phyloP scores from a whole-genome alignment of 2,113 vertebrate genomes.

The Tragelaphus scriptus region DNA sequence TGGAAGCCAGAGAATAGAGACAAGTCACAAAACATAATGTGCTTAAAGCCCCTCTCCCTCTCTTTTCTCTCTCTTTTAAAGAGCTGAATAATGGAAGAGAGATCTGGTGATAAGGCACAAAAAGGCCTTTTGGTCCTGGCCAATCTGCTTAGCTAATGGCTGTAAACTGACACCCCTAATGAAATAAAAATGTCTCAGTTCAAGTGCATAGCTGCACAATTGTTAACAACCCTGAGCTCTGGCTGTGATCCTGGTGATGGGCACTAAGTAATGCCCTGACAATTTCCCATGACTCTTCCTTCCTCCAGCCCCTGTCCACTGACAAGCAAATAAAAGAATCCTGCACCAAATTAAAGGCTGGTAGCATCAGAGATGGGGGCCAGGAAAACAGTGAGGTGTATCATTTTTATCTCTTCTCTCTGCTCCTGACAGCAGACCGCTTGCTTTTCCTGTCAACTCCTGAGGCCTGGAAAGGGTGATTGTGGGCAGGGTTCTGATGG shows the following conservation, averaged over 20 bases:
- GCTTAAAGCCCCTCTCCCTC: conserved; percentile 65
- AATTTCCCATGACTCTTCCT: conserved; percentile 59
- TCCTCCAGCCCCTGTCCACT: not conserved
- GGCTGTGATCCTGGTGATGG: conserved; percentile 63
- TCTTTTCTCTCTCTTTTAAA: conserved; percentile 55
- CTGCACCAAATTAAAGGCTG: not conserved
- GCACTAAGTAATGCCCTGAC: conserved; percentile 44
- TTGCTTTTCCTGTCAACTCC: not conserved
- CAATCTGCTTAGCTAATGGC: conserved; percentile 86
- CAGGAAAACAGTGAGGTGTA: not conserved
- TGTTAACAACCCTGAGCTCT: conserved; percentile 73
- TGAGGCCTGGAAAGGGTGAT: conserved; percentile 16
- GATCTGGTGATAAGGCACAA: conserved; percentile 84
- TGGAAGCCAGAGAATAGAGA: conserved; percentile 77
- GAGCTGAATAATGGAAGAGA: conserved; percentile 81
- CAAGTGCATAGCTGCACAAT: conserved; percentile 78
- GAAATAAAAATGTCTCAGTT: conserved; percentile 86
- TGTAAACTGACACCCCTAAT: conserved; percentile 87
- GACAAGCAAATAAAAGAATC: not conserved
- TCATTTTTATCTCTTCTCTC: not conserved
- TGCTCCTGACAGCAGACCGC: not conserved
- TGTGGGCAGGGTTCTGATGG: conserved; percentile 40
- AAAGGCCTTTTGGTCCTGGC: conserved; percentile 77
- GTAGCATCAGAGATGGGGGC: not conserved
- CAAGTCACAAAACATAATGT: conserved; percentile 76